Evolutionary conservation across 1,140 invertebrate species (phyloP), one percentile per base, ranked within the genome.

Genomic region (Gonioctena quinquepunctata): DNA sequence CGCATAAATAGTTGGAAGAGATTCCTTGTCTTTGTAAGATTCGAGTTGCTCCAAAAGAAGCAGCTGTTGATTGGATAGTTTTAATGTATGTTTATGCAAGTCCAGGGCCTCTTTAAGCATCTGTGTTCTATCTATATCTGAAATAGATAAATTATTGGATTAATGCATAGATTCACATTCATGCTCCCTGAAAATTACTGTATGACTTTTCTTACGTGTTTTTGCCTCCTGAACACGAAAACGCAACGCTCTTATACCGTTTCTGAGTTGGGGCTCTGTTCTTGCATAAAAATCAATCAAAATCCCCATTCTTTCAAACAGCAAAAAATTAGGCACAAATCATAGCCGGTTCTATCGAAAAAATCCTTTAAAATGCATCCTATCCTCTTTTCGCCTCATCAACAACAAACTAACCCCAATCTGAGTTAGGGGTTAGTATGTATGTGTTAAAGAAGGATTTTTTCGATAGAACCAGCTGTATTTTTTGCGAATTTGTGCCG

Each of bases 1-100:
- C 3, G 94, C 91, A 84, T 94, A 96, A 75, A 96, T 94, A 33
- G 84, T 89, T 13, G 89, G 88, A 68, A 82, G 72, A 84, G 83
- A 28, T 82, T 80, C 22, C 21, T 68, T 26, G 68, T 73, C 66
- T 71, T 77, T 70, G 8, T 68, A 54, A 21, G 54, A 28, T 49
- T 70, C 70, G 13, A 80, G 62, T 63, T 78, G 73, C 60, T 80
- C 73, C 23, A 81, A 61, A 56, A 81, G 50, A 16, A 78, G 42
- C 19, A 81, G 52, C 68, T 82, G 79, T 52, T 78, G 75, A 42
- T 81, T 74, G 5, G 79, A 77, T 33, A 81, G 52, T 54, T 82
- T 75, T 13, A 82, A 57, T 68, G 76, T 73, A 23, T 82, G 75
- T 68, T 80, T 77, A 60, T 82, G 77, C 22, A 79, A 16, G 26